A percentile compares a stretch with the other conserved stretches of the same genome.
These are phyloP conservation scores for Euschistus heros DNA, from an alignment of 1,140 invertebrate genomes.

Conservation along the genomic window DNA sequence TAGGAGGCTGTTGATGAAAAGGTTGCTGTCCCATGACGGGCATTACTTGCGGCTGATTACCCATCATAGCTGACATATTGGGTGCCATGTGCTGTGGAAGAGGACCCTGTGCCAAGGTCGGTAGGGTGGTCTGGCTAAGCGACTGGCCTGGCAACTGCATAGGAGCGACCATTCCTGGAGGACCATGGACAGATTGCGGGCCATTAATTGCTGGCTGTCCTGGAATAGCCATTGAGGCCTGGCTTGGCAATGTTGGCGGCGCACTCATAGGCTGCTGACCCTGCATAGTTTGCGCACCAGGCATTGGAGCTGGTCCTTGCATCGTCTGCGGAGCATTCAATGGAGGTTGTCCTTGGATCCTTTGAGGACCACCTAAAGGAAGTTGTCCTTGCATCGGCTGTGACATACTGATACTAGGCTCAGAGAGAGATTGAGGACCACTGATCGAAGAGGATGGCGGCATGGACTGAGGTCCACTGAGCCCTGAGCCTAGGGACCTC, in stretches of 20 bases:
- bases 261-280: not conserved
- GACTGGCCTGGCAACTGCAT: not conserved
- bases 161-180: not conserved
- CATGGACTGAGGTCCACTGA: not conserved
- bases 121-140: not conserved
- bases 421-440: not conserved
- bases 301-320: not conserved
- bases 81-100: not conserved
- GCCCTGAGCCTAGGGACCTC: not conserved
- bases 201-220: not conserved
- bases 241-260: not conserved
- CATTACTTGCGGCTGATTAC: constrained; percentile 3
- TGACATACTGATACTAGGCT: not conserved
- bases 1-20: not conserved
- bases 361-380: not conserved
- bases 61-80: not conserved
- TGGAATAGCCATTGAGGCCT: not conserved
- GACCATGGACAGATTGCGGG: constrained; percentile 10
- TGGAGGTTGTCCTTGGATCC: not conserved
- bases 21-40: not conserved
- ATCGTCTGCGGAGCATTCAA: not conserved
- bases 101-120: not conserved
- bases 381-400: not conserved
- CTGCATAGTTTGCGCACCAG: not conserved
- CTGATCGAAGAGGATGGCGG: not conserved